These are phyloP conservation scores for Turdus rufiventris DNA, from an alignment of 2,113 vertebrate genomes.

Conservation along the genomic window DNA sequence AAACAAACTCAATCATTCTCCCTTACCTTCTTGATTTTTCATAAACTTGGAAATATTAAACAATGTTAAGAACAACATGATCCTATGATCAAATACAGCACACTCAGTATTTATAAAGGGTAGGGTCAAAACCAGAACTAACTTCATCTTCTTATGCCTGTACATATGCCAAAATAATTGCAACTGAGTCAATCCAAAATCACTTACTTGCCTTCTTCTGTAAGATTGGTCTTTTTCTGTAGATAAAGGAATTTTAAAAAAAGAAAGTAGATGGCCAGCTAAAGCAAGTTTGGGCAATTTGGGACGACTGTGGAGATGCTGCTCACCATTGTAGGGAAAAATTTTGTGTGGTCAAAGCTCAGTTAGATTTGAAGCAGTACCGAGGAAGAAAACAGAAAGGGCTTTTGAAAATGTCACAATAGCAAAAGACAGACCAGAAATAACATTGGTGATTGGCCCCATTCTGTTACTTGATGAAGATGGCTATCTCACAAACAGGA, in stretches of 20 bases:
- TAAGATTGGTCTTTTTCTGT: neutral
- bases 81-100: neutral
- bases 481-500: neutral
- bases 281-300: neutral
- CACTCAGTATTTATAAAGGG: neutral
- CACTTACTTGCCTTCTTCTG: neutral
- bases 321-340: neutral
- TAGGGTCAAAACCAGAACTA: neutral
- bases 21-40: neutral
- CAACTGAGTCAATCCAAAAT: neutral
- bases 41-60: neutral
- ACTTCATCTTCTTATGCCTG: neutral
- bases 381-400: neutral
- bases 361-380: neutral
- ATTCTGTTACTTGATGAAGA: neutral
- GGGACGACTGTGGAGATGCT: neutral
- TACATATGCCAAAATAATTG: neutral
- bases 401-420: neutral
- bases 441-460: accelerated
- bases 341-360: neutral
- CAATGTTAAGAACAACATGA: neutral
- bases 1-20: neutral
- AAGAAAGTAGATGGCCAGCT: neutral
- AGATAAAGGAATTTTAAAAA: neutral
- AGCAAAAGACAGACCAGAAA: neutral